These are phyloP conservation scores for Eupristina koningsbergeri DNA, from an alignment of 1,140 invertebrate species.

Conservation along the genomic window DNA sequence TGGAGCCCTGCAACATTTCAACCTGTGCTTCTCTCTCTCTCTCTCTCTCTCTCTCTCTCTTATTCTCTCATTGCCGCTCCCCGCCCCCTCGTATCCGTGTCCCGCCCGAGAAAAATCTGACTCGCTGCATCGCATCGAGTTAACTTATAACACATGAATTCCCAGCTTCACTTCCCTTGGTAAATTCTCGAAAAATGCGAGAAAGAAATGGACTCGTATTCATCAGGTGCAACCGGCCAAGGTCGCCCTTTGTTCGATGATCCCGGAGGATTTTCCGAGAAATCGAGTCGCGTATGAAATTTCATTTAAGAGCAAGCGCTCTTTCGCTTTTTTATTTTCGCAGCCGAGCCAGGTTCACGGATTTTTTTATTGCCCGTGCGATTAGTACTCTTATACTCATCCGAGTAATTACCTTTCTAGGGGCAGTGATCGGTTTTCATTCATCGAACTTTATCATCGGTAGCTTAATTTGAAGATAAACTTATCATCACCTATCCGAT, in stretches of 20 bases:
- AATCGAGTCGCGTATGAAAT: constrained; percentile 12
- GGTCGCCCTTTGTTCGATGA: constrained; percentile 27
- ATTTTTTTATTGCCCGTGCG: background rate
- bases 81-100: background rate
- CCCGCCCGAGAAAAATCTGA: background rate
- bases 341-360: background rate
- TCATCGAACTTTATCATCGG: background rate
- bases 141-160: constrained; percentile 25
- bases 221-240: constrained; percentile 13
- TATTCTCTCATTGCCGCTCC: too few relatives aligned
- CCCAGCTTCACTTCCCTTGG: background rate
- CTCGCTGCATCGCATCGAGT: background rate
- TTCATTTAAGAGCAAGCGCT: background rate
- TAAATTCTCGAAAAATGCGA: constrained; percentile 15
- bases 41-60: background rate
- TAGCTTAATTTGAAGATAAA: background rate
- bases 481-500: background rate
- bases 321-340: background rate
- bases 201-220: constrained; percentile 28
- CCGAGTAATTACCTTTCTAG: background rate
- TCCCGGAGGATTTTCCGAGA: constrained; percentile 33
- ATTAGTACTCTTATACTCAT: background rate
- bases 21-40: background rate
- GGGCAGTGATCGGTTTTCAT: constrained; percentile 5
- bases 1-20: background rate